These are phyloP conservation scores for Mesocricetus auratus DNA, from an alignment of 2,113 vertebrate species.

Conservation along the genomic window DNA sequence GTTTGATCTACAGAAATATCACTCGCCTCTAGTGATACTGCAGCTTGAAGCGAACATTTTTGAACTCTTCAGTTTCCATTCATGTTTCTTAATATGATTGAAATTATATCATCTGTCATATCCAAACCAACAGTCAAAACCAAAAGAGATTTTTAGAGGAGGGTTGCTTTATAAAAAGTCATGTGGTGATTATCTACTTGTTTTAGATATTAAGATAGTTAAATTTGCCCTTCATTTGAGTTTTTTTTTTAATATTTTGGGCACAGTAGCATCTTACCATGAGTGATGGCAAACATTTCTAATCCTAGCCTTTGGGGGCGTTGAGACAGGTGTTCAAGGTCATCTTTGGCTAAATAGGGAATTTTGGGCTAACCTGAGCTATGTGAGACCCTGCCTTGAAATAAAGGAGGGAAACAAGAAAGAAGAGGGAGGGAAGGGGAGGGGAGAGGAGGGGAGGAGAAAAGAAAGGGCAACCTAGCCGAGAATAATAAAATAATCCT, in stretches of 20 bases:
- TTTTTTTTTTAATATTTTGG: slow-evolving; percentile 50
- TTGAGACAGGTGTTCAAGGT: not conserved
- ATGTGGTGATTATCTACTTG: slow-evolving; percentile 3
- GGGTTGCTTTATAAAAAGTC: not conserved
- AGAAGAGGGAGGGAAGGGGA: not conserved
- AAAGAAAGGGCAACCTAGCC: not conserved
- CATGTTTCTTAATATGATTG: not conserved
- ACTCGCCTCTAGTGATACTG: not conserved
- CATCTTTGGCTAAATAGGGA: not conserved
- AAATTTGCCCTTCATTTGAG: slow-evolving; percentile 16
- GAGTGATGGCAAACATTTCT: not conserved
- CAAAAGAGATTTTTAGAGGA: not conserved
- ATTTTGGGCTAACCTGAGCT: not conserved
- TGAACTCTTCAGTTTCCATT: not conserved
- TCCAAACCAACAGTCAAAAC: not conserved
- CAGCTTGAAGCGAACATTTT: not conserved
- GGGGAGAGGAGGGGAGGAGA: not conserved
- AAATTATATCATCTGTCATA: not conserved
- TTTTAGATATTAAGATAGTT: not conserved
- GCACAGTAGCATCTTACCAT: not conserved
- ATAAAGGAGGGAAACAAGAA: not conserved
- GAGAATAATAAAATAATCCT: slow-evolving; percentile 27
- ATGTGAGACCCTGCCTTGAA: not conserved
- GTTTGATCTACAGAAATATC: not conserved
- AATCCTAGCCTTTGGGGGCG: not conserved